Conservation (phyloP, 2,888 invertebrate species). For the Pachliopta kotzebuea region DNA sequence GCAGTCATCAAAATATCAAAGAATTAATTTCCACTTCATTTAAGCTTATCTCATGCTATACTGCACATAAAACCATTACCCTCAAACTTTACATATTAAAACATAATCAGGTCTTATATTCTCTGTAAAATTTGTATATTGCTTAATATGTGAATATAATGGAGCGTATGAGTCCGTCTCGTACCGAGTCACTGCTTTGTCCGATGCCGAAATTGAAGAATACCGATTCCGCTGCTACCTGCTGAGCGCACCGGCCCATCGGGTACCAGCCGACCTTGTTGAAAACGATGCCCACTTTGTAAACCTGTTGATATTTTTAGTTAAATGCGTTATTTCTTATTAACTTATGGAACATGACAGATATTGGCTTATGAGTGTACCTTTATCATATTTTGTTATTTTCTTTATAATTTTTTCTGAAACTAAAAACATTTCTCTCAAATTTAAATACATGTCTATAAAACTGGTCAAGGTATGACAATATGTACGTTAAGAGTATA, state of each 20-base stretch:
- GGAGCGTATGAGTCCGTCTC: constrained; percentile 89
- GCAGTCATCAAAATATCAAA: too few species aligned
- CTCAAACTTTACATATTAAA: background rate
- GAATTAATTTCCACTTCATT: too few species aligned
- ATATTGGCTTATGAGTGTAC: too few species aligned
- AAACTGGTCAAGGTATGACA: too few species aligned
- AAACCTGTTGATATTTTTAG: constrained; percentile 78
- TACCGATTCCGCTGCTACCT: constrained; percentile 85
- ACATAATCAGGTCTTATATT: background rate
- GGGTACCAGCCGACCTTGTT: constrained; percentile 92
- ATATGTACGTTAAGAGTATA: too few species aligned
- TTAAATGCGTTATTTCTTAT: background rate
- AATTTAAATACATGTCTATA: too few species aligned
- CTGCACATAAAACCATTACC: background rate
- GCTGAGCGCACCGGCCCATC: constrained; percentile 85
- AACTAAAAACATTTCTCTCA: too few species aligned
- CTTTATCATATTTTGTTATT: too few species aligned
- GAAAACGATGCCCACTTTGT: constrained; percentile 90
- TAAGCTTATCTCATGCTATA: background rate
- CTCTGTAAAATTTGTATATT: background rate
- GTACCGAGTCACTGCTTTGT: constrained; percentile 84
- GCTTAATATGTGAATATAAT: constrained; percentile 84
- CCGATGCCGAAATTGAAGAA: constrained; percentile 89
- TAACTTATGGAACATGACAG: too few species aligned
- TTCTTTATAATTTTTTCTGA: too few species aligned